Evolutionary conservation across 2,113 vertebrate species (phyloP).

Genomic region (Anarhynchus alexandrinus): DNA sequence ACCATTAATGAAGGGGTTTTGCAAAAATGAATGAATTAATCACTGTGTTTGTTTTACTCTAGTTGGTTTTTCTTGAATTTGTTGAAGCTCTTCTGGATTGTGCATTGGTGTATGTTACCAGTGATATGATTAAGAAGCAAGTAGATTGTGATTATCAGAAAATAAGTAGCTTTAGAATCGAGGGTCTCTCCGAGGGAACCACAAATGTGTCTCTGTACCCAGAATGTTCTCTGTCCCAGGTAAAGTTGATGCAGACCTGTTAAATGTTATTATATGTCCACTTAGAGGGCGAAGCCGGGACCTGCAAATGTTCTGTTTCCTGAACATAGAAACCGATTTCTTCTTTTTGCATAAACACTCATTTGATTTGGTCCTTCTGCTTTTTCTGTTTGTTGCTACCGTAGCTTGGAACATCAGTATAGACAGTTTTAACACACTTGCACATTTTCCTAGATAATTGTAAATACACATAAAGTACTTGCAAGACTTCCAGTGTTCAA

Average conservation of each 20-base stretch:
- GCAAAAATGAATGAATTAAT: background rate
- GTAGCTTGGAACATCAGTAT: background rate
- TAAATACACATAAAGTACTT: background rate
- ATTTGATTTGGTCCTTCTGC: background rate
- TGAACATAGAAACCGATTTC: background rate
- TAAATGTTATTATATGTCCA: background rate
- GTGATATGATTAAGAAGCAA: background rate
- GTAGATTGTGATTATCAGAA: background rate
- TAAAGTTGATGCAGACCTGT: background rate
- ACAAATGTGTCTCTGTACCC: background rate
- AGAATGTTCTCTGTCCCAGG: background rate
- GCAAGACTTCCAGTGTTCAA: background rate
- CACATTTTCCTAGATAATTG: background rate
- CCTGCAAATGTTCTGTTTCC: background rate
- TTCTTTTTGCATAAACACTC: background rate
- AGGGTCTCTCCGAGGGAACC: background rate
- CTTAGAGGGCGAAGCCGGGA: background rate
- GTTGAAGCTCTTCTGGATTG: conserved; percentile 88
- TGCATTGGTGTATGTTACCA: conserved; percentile 66
- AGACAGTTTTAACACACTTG: background rate
- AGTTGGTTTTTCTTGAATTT: conserved; percentile 94
- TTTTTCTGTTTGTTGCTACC: background rate
- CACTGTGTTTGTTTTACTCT: conserved; percentile 1
- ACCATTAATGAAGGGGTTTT: background rate
- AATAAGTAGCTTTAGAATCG: background rate